These are phyloP conservation scores for Scomberomorus guttatus DNA, from an alignment of 2,797 vertebrate genomes.

Conservation along the genomic window DNA sequence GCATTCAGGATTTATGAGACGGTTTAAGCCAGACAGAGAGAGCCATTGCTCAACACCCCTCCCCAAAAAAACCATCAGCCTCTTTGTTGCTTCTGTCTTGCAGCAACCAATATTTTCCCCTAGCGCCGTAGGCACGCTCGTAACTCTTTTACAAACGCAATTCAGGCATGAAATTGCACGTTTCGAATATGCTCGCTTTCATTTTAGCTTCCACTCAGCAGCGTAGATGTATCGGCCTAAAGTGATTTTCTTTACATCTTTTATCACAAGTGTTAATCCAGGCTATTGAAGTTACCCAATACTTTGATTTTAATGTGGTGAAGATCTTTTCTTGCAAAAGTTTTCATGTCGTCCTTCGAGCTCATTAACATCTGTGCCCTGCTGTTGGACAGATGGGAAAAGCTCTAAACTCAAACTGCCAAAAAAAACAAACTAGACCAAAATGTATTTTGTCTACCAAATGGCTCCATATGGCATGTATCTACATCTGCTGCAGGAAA, in stretches of 20 bases:
- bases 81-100: conserved; percentile 66
- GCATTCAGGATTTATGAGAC: conserved; percentile 73
- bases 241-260: conserved; percentile 17
- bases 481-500: conserved; percentile 68
- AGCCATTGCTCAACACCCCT: conserved; percentile 38
- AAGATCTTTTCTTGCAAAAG: conserved; percentile 34
- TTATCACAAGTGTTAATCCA: neutral
- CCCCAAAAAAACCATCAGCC: conserved; percentile 35
- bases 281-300: conserved; percentile 18
- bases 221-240: conserved; percentile 2
- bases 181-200: conserved; percentile 54
- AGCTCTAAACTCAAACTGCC: conserved; percentile 35
- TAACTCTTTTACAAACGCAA: conserved; percentile 71
- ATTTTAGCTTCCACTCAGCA: conserved; percentile 17
- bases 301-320: neutral
- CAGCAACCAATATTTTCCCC: conserved; percentile 50
- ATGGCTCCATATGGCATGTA: conserved; percentile 56
- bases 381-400: conserved; percentile 67
- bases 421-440: conserved; percentile 58
- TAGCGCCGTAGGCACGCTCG: conserved; percentile 44
- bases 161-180: conserved; percentile 75
- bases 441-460: conserved; percentile 58
- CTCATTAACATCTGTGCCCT: conserved; percentile 67
- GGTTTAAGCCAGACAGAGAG: conserved; percentile 54
- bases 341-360: conserved; percentile 44